Base-by-base conservation (phyloP, 2,888 invertebrate species). In the Phengaris alcon region DNA sequence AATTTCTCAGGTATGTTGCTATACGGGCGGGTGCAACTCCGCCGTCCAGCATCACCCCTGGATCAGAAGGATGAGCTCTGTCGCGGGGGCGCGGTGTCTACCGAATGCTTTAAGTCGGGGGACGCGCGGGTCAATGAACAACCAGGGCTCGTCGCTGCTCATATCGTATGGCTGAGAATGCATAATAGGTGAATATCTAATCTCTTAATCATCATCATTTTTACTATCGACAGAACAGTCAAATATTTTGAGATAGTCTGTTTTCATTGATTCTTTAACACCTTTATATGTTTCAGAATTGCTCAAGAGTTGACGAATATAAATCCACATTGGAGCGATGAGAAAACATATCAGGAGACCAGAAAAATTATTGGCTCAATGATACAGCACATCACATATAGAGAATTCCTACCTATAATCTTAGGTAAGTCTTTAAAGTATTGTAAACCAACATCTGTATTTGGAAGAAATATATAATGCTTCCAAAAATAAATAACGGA, bases 251-350 rank as follows among this genome's bases (percentile, higher is more conserved):
- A 1, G 35, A 35, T 35, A 35, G 35, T 35, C 4, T 35, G 35
- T 35, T 35, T 35, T 35, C 4, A 35, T 35, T 35, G 35, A n/a
- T n/a, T n/a, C n/a, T n/a, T n/a, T n/a, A n/a, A 35, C 35, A 4
- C 35, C 35, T 35, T 35, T 57, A 22, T 22, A 22, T 59, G 15
- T 59, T 59, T 57, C 85, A 95, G 96, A 77, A 94, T 98, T 80
- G 97, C 97, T 1, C 94, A 94, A 79, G 95, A 95, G 80, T 86
- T 98, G 64, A 94, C 95, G 6, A 94, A 94, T 72, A 83, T 97
- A 64, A 98, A 98, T 90, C 95, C 95, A 0, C 96, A 97, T 82
- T 98, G 98, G 98, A 96, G 96, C 82, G 98, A 98, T 84, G 98
- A 98, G 84, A 96, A 96, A 84, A 91, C 97, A 12, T 98, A 96